These are phyloP conservation scores for Elachura formosa DNA, from an alignment of 2,113 vertebrate species.

Conservation along the genomic window DNA sequence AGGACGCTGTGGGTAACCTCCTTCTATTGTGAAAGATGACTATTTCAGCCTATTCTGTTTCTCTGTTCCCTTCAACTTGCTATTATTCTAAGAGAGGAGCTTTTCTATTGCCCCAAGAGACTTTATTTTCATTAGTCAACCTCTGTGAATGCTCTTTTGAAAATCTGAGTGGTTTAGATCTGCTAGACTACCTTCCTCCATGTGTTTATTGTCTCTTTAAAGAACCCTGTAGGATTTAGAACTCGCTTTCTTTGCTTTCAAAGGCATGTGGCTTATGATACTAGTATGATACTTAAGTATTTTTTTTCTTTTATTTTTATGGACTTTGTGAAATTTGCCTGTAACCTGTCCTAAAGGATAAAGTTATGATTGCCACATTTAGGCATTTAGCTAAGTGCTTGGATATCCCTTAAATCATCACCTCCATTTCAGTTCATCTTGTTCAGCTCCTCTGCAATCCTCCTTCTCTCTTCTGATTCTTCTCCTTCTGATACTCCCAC, in stretches of 20 bases:
- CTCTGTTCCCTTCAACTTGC: neutral
- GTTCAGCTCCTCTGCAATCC: neutral
- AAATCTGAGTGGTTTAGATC: neutral
- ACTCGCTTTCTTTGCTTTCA: neutral
- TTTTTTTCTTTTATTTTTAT: neutral
- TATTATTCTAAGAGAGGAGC: neutral
- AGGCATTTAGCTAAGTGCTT: neutral
- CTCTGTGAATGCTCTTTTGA: neutral
- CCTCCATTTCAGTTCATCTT: neutral
- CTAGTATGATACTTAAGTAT: neutral
- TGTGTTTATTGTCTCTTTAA: neutral
- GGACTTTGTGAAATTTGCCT: neutral
- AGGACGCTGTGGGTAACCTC: neutral
- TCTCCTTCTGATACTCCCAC: neutral
- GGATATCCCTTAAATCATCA: neutral
- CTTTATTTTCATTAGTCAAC: neutral
- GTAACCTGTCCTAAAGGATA: neutral
- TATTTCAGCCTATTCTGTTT: neutral
- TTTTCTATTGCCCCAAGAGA: neutral
- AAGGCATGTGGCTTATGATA: neutral
- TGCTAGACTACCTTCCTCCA: neutral
- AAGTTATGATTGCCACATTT: rapidly evolving
- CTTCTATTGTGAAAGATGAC: neutral
- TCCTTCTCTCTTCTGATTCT: neutral
- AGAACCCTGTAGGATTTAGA: neutral